Percentiles rank a stretch among this genome's conserved stretches.
These are phyloP conservation scores for Stenopsyche tienmushanensis DNA, from an alignment of 1,140 invertebrate species.

Conservation along the genomic window DNA sequence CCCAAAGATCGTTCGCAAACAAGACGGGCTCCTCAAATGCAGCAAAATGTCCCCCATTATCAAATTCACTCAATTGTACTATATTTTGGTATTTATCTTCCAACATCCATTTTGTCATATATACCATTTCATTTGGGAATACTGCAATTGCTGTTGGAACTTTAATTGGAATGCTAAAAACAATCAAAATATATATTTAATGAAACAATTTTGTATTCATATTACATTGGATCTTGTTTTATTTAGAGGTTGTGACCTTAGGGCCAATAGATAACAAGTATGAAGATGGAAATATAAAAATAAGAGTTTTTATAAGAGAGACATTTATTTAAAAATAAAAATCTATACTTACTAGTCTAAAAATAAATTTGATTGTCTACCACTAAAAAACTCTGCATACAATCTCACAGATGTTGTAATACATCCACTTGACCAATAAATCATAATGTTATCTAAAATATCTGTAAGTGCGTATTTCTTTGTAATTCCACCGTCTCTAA, in stretches of 20 bases:
- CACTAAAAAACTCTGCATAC: slow-evolving; percentile 60
- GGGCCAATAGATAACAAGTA: no score
- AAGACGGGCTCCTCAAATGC: slow-evolving; percentile 70
- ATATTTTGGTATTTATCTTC: slow-evolving; percentile 57
- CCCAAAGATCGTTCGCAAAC: slow-evolving; percentile 59
- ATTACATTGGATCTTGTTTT: no score
- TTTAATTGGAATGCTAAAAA: slow-evolving; percentile 47
- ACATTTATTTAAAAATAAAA: slow-evolving; percentile 1
- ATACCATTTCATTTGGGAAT: slow-evolving; percentile 60
- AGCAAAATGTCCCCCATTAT: slow-evolving; percentile 76
- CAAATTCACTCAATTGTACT: slow-evolving; percentile 56
- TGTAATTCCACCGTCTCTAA: slow-evolving; percentile 68
- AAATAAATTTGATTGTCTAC: slow-evolving; percentile 40
- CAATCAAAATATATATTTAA: neutral
- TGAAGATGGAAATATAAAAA: no score
- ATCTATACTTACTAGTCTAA: slow-evolving; percentile 53
- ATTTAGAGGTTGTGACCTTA: no score
- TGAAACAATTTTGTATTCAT: neutral
- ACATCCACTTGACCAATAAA: slow-evolving; percentile 72
- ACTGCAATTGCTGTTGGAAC: slow-evolving; percentile 61
- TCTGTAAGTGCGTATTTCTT: slow-evolving; percentile 61
- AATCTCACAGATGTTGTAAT: slow-evolving; percentile 67
- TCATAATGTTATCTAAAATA: slow-evolving; percentile 73
- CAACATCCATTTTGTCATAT: slow-evolving; percentile 54
- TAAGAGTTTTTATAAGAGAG: neutral